Base-by-base conservation (phyloP, 1,140 invertebrate species). In the Drosophila chauvacae region DNA sequence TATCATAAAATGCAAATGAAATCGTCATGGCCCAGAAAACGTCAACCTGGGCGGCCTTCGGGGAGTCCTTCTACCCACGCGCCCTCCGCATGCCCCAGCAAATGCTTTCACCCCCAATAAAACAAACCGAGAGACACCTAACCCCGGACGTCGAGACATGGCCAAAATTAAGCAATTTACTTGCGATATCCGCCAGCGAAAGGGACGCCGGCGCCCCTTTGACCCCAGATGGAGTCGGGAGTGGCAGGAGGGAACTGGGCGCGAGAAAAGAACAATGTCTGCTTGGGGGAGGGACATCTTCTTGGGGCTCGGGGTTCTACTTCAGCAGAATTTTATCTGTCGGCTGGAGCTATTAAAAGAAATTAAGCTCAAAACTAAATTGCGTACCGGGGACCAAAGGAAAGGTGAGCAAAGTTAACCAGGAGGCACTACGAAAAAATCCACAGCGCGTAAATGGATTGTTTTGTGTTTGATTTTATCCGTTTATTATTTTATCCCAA, bases 351-450 rank as follows among this genome's bases (percentile, higher is more conserved):
- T 90, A 91, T 91, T 90, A 91, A 91, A 90, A 90, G 90, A 91
- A 91, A 91, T 91, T 91, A 91, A 85, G 84, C 77, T 91, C 85
- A 91, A 91, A 91, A 91, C 90, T 91, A 90, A 91, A 91, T 86
- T 91, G 82, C 80, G 83, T 84, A 57, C 71, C 50, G 76, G 76
- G 53, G 81, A 33, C 50, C 26, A 28, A 41, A 14, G 62, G 80
- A 87, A 91, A 85, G 81, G 84, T 81, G 77, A 81, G 65, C 44
- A 26, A 47, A 56, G 33, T 55, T 53, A 53, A 53, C 61, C 66
- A 61, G 75, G 44, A 58, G 60, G 60, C 60, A 39, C 50, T 33
- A 50, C 26, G n/a, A 18, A 55, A 37, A 37, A 35, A 55, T 16
- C 6, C 18, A 6, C 33, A 55, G 18, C 18, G 23, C 13, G 33